Percentiles rank a stretch among this genome's conserved stretches.
phyloP scores from a whole-genome alignment of 2,888 invertebrate genomes.

The Pandemis cinnamomeana region DNA sequence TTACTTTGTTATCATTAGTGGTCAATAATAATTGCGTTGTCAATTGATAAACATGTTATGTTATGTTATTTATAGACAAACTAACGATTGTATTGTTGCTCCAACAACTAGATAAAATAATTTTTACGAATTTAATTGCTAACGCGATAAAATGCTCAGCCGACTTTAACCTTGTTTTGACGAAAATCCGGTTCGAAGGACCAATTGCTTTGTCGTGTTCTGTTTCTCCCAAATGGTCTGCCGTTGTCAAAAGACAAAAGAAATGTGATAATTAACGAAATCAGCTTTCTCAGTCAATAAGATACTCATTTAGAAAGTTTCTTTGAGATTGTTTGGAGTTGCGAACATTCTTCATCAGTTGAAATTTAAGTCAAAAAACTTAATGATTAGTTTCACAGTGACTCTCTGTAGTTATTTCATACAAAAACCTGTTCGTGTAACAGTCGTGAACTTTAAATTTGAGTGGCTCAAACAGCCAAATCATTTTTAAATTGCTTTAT shows the following conservation, averaged over 20 bases:
- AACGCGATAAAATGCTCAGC: not conserved
- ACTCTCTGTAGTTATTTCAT: not conserved
- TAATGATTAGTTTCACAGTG: not conserved
- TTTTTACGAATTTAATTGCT: slow-evolving; percentile 6
- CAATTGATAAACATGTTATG: slow-evolving; percentile 10
- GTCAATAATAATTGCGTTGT: not conserved
- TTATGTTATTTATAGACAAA: slow-evolving; percentile 16
- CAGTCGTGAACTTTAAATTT: not conserved
- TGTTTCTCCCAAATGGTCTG: not conserved
- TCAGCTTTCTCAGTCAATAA: not conserved
- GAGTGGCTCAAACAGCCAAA: not conserved
- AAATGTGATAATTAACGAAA: not conserved
- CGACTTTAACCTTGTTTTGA: not conserved
- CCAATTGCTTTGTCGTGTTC: not conserved
- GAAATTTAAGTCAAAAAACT: not conserved
- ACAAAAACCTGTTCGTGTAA: slow-evolving; percentile 7
- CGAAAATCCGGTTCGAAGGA: slow-evolving; percentile 36
- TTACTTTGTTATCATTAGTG: not conserved
- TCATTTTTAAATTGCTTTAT: slow-evolving; percentile 3
- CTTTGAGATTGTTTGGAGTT: not conserved
- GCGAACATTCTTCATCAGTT: not conserved
- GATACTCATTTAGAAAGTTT: not conserved
- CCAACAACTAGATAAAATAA: slow-evolving; percentile 17
- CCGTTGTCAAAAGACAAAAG: too few species aligned
- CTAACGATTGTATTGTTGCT: slow-evolving; percentile 14